Percentiles rank a stretch among this genome's conserved stretches.
phyloP scores from a whole-genome alignment of 1,140 invertebrate genomes.

The Melipona quadrifasciata region DNA sequence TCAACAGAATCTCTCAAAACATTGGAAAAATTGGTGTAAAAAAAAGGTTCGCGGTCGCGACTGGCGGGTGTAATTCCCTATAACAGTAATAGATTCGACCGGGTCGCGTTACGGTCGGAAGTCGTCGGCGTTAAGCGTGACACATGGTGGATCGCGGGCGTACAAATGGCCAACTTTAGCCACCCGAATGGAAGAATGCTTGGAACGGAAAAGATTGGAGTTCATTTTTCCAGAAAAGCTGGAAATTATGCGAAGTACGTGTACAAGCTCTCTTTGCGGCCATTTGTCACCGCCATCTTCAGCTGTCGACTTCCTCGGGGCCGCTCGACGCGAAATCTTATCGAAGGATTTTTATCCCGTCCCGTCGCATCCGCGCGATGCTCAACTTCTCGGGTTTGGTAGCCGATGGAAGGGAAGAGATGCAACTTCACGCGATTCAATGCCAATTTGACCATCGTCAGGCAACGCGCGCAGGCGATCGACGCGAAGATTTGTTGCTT shows the following conservation, averaged over 20 bases:
- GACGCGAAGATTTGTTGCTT: background rate
- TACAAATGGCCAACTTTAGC: background rate
- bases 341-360: background rate
- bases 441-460: background rate
- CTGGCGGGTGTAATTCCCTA: background rate
- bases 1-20: too few relatives aligned
- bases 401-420: background rate
- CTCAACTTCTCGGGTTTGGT: too few relatives aligned
- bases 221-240: background rate
- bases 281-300: constrained; percentile 1
- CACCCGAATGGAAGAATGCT: background rate
- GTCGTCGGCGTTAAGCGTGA: background rate
- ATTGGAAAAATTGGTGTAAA: too few relatives aligned
- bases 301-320: background rate
- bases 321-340: background rate
- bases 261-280: background rate
- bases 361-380: too few relatives aligned
- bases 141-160: background rate
- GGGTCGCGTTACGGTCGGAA: background rate
- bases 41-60: too few relatives aligned
- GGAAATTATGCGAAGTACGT: constrained; percentile 10
- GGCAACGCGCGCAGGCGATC: too few relatives aligned
- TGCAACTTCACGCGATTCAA: constrained; percentile 19
- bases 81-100: background rate
- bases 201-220: background rate